Percentiles rank a stretch among this genome's conserved stretches.
phyloP scores from a whole-genome alignment of 2,113 vertebrate species.

The Otolemur garnettii region DNA sequence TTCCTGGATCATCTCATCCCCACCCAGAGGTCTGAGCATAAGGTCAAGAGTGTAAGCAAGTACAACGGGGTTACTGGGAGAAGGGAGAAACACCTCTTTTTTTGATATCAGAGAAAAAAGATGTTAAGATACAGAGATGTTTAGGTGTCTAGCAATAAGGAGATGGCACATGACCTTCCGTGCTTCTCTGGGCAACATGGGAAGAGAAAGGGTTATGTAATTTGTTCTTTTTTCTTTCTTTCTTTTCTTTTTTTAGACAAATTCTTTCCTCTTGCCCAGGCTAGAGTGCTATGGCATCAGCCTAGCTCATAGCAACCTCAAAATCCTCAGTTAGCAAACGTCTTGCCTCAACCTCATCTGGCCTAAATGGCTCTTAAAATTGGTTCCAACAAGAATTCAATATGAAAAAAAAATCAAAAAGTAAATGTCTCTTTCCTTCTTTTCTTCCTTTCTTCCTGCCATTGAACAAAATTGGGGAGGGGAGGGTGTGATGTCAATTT shows the following conservation, averaged over 20 bases:
- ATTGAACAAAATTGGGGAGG: background rate
- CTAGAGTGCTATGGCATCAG: no score
- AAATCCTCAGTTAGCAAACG: no score
- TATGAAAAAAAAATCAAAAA: background rate
- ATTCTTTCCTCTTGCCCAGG: no score
- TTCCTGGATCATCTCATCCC: background rate
- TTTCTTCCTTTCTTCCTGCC: background rate
- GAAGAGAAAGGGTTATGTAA: background rate
- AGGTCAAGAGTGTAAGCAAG: background rate
- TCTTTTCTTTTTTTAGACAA: no score
- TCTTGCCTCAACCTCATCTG: no score
- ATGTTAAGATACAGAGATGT: background rate
- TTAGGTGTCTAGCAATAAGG: background rate
- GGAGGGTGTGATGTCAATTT: background rate
- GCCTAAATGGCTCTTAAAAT: background rate
- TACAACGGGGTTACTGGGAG: no score
- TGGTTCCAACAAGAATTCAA: background rate
- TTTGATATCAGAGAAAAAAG: background rate
- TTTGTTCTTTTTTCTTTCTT: background rate
- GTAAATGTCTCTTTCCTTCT: background rate
- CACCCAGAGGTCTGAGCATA: background rate
- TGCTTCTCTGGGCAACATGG: background rate
- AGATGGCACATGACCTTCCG: background rate
- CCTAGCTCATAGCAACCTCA: no score
- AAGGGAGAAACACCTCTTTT: background rate